These are phyloP conservation scores for Noctua pronuba DNA, from an alignment of 2,888 invertebrate genomes.

Conservation along the genomic window DNA sequence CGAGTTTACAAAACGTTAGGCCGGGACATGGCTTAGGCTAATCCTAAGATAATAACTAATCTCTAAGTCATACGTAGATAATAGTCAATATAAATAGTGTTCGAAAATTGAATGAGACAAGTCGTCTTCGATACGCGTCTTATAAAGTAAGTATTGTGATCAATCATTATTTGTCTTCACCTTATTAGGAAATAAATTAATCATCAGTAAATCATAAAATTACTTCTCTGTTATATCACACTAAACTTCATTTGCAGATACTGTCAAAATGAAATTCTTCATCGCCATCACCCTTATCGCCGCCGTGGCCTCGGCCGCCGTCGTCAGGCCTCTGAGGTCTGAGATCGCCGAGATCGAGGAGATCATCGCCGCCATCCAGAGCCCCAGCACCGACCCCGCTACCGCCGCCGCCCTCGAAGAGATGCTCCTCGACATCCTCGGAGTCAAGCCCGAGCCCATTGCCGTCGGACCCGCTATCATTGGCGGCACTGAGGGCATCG, in stretches of 20 bases:
- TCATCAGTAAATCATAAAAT: neutral
- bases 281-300: conserved; percentile 78
- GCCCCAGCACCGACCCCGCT: conserved; percentile 79
- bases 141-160: conserved; percentile 36
- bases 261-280: conserved; percentile 81
- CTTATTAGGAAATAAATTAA: neutral
- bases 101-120: conserved; percentile 13
- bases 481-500: conserved; percentile 42
- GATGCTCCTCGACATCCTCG: conserved; percentile 56
- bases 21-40: neutral
- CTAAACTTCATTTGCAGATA: conserved; percentile 59
- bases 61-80: conserved; percentile 21
- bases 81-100: conserved; percentile 34
- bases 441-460: conserved; percentile 39
- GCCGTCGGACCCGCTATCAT: conserved; percentile 51
- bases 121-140: conserved; percentile 59
- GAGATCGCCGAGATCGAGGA: conserved; percentile 71
- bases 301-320: conserved; percentile 77
- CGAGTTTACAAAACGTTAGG: conserved; percentile 23
- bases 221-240: neutral
- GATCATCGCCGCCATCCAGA: conserved; percentile 79
- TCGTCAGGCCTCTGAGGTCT: conserved; percentile 62
- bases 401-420: conserved; percentile 72
- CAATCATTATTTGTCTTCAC: neutral
- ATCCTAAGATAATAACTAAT: conserved; percentile 46